Base-by-base conservation (phyloP, 2,113 vertebrate genomes). In the Acanthochromis polyacanthus region DNA sequence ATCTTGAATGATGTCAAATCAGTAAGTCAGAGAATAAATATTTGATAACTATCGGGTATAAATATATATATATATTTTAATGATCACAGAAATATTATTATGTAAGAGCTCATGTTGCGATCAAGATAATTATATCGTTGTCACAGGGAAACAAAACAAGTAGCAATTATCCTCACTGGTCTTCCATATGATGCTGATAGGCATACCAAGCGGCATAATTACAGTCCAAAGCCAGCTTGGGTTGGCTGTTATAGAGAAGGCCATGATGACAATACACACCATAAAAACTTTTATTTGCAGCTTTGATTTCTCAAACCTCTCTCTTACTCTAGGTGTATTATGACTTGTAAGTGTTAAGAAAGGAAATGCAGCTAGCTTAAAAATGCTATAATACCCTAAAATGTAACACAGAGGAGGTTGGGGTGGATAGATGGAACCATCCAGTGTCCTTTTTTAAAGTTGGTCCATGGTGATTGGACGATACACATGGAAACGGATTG, bases 111-210 rank as follows among this genome's bases (percentile, higher is more conserved):
- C 62, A 52, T 63, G 15, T 58, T 10, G 40, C 52, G 32, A 71
- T 67, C 56, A 17, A 66, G 25, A 67, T 80, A 75, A 84, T 81
- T 78, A 61, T 10, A 57, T 58, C 17, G 36, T 43, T 32, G 28
- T 82, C 53, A 2, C 25, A 56, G 23, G 20, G 19, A 58, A 69
- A 82, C 40, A 51, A 75, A 73, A 73, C 57, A 23, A 46, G 51
- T 22, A 32, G 59, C 28, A 69, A 73, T 84, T 65, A 79, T 75
- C 57, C 56, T 51, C 61, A 5, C 16, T 66, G 38, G 59, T 71
- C 20, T 40, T 64, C 62, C 63, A 79, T 57, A 57, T 66, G 20
- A 69, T 11, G 25, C 48, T 15, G 25, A 67, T 64, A 43, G 57
- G 30, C 62, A 30, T 9, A 52, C 38, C 28, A 28, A 32, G 59